phyloP scores from a whole-genome alignment of 2,113 vertebrate genomes.

The Grus americana region DNA sequence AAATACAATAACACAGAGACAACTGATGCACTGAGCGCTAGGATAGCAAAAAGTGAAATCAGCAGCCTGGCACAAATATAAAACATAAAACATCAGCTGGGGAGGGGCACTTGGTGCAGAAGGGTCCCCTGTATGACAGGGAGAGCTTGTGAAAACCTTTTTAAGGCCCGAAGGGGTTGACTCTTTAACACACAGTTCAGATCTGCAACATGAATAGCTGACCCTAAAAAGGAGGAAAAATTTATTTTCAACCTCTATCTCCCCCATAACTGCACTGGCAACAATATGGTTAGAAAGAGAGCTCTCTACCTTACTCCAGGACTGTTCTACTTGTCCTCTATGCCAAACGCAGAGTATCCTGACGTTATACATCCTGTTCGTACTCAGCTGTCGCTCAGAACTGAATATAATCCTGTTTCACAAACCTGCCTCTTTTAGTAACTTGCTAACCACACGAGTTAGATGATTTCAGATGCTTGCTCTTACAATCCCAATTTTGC shows the following conservation, averaged over 20 bases:
- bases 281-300: not conserved
- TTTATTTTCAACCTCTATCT: not conserved
- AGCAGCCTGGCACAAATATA: not conserved
- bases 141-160: not conserved
- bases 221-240: not conserved
- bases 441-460: not conserved
- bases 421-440: not conserved
- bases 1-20: not conserved
- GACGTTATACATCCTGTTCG: not conserved
- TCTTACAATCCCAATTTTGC: not conserved
- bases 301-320: not conserved
- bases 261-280: not conserved
- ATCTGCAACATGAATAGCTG: not conserved
- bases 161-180: not conserved
- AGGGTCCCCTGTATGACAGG: not conserved
- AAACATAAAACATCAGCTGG: not conserved
- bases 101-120: not conserved
- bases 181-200: not conserved
- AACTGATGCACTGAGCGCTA: not conserved
- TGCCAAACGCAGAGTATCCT: not conserved
- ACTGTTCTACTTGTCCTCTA: not conserved
- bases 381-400: not conserved
- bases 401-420: not conserved
- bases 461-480: not conserved
- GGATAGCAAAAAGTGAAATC: not conserved